Base-by-base conservation (phyloP, 2,888 invertebrate species). In the Achlya flavicornis region DNA sequence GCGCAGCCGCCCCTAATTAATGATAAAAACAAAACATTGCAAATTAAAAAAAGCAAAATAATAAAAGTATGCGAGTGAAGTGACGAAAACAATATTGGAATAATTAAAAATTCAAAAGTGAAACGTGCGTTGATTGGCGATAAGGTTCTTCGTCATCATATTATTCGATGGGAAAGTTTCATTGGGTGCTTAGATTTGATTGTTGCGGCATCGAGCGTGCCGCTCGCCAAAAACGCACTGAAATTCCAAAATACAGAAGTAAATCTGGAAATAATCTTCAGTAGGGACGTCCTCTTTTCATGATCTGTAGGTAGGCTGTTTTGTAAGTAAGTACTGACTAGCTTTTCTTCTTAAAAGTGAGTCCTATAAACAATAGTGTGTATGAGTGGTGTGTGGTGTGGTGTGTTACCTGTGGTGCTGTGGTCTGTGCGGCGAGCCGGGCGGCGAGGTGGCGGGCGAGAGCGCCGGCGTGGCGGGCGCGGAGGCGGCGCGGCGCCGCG, bases 391-490 rank as follows among this genome's bases (percentile, higher is more conserved):
- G n/a, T n/a, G n/a, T n/a, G n/a, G n/a, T n/a, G n/a, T n/a, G n/a
- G n/a, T n/a, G n/a, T n/a, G 46, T 76, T 66, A 91, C 92, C 92
- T 90, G 69, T 91, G 48, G 48, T 53, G 90, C 19, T 82, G 79
- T 19, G 87, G 85, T 57, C 94, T 84, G 65, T 94, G 91, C 61
- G 95, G 94, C 69, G 95, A 95, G 67, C 96, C 96, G 61, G 96
- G 95, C 32, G 97, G 97, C 48, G 97, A 97, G 48, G 95, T 94
- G 61, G 97, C 97, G 59, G 97, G 97, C 57, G 97, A 97, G 46
- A 95, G 91, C 63, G 95, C 95, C 0, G 97, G 97, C 16, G 97
- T 96, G 53, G 95, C 94, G 19, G 97, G 97, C 57, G 97, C 97
- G 14, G 97, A 97, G 61, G 96, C 95, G 12, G 95, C 95, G 33